phyloP scores from a whole-genome alignment of 2,113 vertebrate species.

The Mixornis gularis region DNA sequence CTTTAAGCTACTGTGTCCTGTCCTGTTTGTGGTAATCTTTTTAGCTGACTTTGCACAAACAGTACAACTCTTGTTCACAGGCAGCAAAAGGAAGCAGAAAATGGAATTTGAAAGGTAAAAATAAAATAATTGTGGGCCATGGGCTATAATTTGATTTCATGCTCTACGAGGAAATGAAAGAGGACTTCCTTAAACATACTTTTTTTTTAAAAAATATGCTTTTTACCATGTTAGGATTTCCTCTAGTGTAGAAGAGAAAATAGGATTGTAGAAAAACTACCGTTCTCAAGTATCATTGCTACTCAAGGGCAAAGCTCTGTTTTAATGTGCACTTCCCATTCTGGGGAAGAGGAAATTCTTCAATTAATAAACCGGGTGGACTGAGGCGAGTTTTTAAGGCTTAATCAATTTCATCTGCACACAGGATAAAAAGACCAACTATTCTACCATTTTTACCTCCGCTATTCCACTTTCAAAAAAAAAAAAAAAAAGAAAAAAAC shows the following conservation, averaged over 20 bases:
- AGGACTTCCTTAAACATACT: slow-evolving; percentile 71
- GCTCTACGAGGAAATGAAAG: slow-evolving; percentile 78
- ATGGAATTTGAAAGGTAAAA: slow-evolving; percentile 72
- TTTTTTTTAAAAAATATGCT: slow-evolving; percentile 25
- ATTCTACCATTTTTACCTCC: slow-evolving; percentile 64
- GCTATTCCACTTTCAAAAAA: slow-evolving; percentile 51
- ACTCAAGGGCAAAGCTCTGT: slow-evolving; percentile 73
- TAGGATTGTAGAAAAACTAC: slow-evolving; percentile 73
- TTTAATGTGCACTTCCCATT: slow-evolving; percentile 83
- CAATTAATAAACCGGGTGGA: slow-evolving; percentile 86
- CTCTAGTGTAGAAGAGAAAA: slow-evolving; percentile 72
- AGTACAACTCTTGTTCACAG: slow-evolving; percentile 59
- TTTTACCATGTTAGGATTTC: slow-evolving; percentile 80
- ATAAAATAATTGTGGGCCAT: slow-evolving; percentile 69
- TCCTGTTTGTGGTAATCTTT: slow-evolving; percentile 55
- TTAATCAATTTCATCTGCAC: slow-evolving; percentile 84
- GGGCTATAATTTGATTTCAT: slow-evolving; percentile 78
- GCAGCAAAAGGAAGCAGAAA: slow-evolving; percentile 66
- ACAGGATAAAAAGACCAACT: slow-evolving; percentile 75
- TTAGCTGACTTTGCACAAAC: slow-evolving; percentile 63
- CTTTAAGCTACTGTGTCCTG: slow-evolving; percentile 52
- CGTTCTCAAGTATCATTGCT: slow-evolving; percentile 76
- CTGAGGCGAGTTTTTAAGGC: slow-evolving; percentile 77
- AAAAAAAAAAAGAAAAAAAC: slow-evolving; percentile 42
- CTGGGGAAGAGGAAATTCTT: slow-evolving; percentile 83